A percentile compares a stretch with the other conserved stretches of the same genome.
Evolutionary conservation across 1,140 invertebrate genomes (phyloP).

Genomic region (Zaprionus inermis): DNA sequence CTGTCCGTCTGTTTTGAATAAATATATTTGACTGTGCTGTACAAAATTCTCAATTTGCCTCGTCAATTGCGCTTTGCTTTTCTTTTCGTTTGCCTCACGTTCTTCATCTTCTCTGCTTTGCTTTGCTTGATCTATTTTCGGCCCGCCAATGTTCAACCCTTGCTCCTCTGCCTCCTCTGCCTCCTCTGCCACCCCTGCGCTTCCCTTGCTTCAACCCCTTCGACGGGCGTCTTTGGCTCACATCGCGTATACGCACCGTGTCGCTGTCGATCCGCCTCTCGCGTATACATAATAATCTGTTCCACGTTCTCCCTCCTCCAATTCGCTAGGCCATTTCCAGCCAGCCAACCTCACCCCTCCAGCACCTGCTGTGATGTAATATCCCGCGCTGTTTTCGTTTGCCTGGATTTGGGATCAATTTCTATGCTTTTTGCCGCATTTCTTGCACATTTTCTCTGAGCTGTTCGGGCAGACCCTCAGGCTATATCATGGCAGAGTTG

Average conservation of each 20-base stretch:
- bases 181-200: neutral
- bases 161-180: neutral
- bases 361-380: slow-evolving; percentile 41
- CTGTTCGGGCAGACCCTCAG: neutral
- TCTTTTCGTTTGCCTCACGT: slow-evolving; percentile 7
- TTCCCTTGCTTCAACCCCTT: neutral
- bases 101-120: slow-evolving; percentile 39
- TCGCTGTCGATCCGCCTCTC: neutral
- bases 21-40: slow-evolving; percentile 33
- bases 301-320: slow-evolving; percentile 41
- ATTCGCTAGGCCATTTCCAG: slow-evolving; percentile 32
- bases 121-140: slow-evolving; percentile 77
- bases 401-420: neutral
- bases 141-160: slow-evolving; percentile 19
- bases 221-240: slow-evolving; percentile 1
- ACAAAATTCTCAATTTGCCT: slow-evolving; percentile 34
- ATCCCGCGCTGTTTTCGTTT: slow-evolving; percentile 3
- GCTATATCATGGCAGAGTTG: neutral
- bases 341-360: slow-evolving; percentile 11
- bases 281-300: too few relatives aligned
- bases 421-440: neutral
- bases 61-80: slow-evolving; percentile 63
- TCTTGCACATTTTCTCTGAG: neutral
- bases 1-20: slow-evolving; percentile 20
- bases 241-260: slow-evolving; percentile 62